These are phyloP conservation scores for Drosophila obscura DNA, from an alignment of 1,140 invertebrate species.

Conservation along the genomic window DNA sequence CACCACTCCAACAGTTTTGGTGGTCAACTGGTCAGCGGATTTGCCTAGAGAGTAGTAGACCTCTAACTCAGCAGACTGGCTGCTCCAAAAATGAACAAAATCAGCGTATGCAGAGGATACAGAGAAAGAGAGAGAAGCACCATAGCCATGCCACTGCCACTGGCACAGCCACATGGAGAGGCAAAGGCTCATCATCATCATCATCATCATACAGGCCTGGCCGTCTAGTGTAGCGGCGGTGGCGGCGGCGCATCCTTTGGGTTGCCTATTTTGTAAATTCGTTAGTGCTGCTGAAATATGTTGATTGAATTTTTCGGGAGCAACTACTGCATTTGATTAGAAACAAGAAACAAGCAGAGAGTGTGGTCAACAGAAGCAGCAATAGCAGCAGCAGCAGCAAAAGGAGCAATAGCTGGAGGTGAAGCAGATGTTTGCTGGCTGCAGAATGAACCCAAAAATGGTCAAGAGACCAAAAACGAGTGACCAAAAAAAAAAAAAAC, in stretches of 20 bases:
- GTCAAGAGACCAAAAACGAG: constrained; percentile 34
- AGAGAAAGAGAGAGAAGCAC: constrained; percentile 16
- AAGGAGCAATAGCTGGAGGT: constrained; percentile 5
- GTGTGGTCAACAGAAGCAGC: constrained; percentile 26
- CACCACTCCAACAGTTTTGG: constrained; percentile 26
- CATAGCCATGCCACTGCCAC: constrained; percentile 1
- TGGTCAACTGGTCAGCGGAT: constrained; percentile 68
- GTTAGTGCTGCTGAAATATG: constrained; percentile 83
- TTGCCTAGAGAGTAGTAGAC: constrained; percentile 48
- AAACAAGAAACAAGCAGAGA: constrained; percentile 48
- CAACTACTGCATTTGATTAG: constrained; percentile 82
- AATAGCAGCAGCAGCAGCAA: constrained; percentile 10
- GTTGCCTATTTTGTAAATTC: constrained; percentile 83
- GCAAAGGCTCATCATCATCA: constrained; percentile 61
- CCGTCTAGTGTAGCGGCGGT: constrained; percentile 38
- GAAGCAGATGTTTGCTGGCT: constrained; percentile 15
- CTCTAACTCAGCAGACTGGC: constrained; percentile 15
- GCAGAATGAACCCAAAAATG: constrained; percentile 41
- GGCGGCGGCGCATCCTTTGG: constrained; percentile 77
- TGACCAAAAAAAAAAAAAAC: constrained; percentile 15
- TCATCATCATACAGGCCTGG: constrained; percentile 1
- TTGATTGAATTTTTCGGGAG: constrained; percentile 83
- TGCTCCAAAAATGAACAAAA: constrained; percentile 78
- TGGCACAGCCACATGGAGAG: background rate
- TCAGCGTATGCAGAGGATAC: constrained; percentile 54